phyloP scores from a whole-genome alignment of 2,888 invertebrate species.

The Epirrita christyi region DNA sequence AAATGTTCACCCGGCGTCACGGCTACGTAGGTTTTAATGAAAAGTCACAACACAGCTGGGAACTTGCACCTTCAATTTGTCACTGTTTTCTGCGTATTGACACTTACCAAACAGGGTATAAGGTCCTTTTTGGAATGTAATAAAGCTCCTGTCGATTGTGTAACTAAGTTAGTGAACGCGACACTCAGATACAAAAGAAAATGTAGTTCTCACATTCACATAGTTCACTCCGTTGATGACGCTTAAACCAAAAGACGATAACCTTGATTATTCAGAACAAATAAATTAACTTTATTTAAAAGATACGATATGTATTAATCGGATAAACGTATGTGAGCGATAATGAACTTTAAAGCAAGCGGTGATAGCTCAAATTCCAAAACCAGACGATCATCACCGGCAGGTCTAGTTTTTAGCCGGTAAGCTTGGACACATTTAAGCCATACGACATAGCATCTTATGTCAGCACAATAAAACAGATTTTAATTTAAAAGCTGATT shows the following conservation, averaged over 20 bases:
- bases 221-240: no score
- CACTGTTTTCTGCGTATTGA: slow-evolving; percentile 40
- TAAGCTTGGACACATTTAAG: no score
- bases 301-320: no score
- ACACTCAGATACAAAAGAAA: not conserved
- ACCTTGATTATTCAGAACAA: no score
- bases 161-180: slow-evolving; percentile 53
- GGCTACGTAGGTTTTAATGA: slow-evolving; percentile 45
- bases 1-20: slow-evolving; percentile 10
- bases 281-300: no score
- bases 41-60: slow-evolving; percentile 51
- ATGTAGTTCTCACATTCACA: no score
- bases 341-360: no score
- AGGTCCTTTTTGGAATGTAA: slow-evolving; percentile 42
- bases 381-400: no score
- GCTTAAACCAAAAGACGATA: no score
- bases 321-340: no score
- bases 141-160: slow-evolving; percentile 40
- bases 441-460: slow-evolving; percentile 1
- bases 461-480: slow-evolving; percentile 3
- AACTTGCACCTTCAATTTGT: slow-evolving; percentile 54
- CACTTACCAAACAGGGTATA: slow-evolving; percentile 37
- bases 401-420: no score
- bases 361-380: no score
- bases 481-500: slow-evolving; percentile 1